Evolutionary conservation across 2,797 vertebrate genomes (phyloP), one percentile per base, ranked within the genome.

Genomic region (Tamandua tetradactyla): DNA sequence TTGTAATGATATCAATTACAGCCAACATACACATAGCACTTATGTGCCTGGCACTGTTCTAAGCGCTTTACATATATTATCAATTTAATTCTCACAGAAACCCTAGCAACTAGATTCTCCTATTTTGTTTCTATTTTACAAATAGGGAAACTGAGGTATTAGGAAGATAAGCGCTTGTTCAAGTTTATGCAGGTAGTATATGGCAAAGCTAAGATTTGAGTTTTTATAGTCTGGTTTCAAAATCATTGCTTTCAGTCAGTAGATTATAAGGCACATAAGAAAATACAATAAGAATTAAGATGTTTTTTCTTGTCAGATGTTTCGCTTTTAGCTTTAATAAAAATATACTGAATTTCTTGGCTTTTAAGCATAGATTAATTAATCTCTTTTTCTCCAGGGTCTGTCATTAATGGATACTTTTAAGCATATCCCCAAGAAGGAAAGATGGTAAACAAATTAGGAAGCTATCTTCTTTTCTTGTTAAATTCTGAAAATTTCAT

Each of bases 261-360:
- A 18, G 4, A 64, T 47, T 69, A 75, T n/a, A 37, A 20, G 79
- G 25, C 37, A 52, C 27, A 64, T 47, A 79, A 82, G 75, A 87
- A 92, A 92, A 94, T 32, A 17, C 23, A 14, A 30, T 47, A 80
- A 68, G 47, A 87, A 64, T 44, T 86, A 74, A 79, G 22, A 55
- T 55, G 14, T 8, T 55, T 59, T 30, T 35, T 57, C 30, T 22
- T 22, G 22, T 69, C 30, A 42, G 82, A 37, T 69, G 15, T 25
- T 57, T 87, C 64, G 3, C 17, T 92, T 92, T 79, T 87, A 69
- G 5, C 17, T 89, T 92, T 79, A 78, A 64, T 91, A 82, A 72
- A 74, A 79, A 2, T 6, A 47, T 23, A 42, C 20, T 44, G 42
- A 76, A 64, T 94, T 81, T 71, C 66, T 78, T 92, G 78, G 23